Conservation (phyloP, 2,888 invertebrate species). For the Tromatobia lineatoria region DNA sequence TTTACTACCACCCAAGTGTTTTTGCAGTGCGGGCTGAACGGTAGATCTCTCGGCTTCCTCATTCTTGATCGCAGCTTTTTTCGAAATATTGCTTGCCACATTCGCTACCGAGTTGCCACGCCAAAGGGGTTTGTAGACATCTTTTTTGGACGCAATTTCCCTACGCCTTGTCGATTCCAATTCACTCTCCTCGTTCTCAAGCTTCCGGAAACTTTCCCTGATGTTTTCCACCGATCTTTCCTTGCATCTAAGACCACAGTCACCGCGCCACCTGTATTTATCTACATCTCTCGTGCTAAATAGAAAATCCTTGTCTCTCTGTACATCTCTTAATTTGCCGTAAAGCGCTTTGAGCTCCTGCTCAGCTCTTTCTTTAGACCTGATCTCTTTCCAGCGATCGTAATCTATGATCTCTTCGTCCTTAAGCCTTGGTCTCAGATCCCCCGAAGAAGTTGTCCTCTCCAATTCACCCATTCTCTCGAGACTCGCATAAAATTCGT, state of each 20-base stretch:
- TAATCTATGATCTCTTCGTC: conserved; percentile 95
- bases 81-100: conserved; percentile 91
- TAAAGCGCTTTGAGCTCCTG: conserved; percentile 93
- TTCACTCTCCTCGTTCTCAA: conserved; percentile 86
- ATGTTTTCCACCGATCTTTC: conserved; percentile 96
- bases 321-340: conserved; percentile 91
- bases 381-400: conserved; percentile 94
- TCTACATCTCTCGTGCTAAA: conserved; percentile 92
- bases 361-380: conserved; percentile 93
- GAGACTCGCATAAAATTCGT: conserved; percentile 93
- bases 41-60: conserved; percentile 82
- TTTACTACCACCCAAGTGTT: conserved; percentile 89
- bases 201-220: conserved; percentile 91
- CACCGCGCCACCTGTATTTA: conserved; percentile 91
- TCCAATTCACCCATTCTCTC: conserved; percentile 95
- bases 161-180: conserved; percentile 85
- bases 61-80: conserved; percentile 86
- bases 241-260: conserved; percentile 91
- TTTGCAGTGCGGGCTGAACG: conserved; percentile 86
- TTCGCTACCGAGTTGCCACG: conserved; percentile 93
- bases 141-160: conserved; percentile 87
- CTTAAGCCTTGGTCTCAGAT: conserved; percentile 90
- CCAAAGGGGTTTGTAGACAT: conserved; percentile 93
- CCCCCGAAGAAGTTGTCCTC: conserved; percentile 90
- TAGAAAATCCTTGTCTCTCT: conserved; percentile 93